Percentiles rank a stretch among this genome's conserved stretches.
phyloP scores from a whole-genome alignment of 2,113 vertebrate species.

The Cyprinodon variegatus region DNA sequence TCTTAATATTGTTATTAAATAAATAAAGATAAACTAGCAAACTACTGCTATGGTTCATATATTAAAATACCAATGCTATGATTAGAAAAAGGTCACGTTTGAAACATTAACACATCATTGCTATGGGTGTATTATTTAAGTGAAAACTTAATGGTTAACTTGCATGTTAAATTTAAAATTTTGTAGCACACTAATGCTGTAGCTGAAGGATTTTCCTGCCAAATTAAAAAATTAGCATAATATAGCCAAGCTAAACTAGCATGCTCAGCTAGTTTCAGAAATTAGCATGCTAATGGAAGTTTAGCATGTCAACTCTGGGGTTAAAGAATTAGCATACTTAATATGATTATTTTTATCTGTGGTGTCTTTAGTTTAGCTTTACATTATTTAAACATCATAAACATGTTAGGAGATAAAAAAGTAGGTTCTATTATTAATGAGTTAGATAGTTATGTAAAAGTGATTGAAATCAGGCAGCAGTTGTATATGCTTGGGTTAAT shows the following conservation, averaged over 20 bases:
- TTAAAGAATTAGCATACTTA: background rate
- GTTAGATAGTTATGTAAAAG: background rate
- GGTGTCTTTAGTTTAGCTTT: background rate
- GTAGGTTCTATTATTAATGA: too few species aligned
- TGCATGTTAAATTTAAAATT: background rate
- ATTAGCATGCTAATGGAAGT: too few species aligned
- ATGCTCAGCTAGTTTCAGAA: background rate
- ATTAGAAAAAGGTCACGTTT: too few species aligned
- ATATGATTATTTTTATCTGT: too few species aligned
- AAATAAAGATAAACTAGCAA: background rate
- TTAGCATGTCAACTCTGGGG: background rate
- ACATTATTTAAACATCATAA: too few species aligned
- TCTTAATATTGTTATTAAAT: background rate
- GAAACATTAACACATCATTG: too few species aligned
- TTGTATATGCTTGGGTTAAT: too few species aligned
- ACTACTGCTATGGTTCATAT: background rate
- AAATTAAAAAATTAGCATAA: background rate
- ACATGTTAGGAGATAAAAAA: background rate
- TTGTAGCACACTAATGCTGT: too few species aligned
- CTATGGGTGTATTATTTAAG: too few species aligned
- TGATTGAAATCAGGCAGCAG: too few species aligned
- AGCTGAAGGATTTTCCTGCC: too few species aligned
- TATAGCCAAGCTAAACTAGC: background rate
- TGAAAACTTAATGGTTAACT: background rate
- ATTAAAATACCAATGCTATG: background rate